Base-by-base conservation (phyloP, 2,113 vertebrate genomes). In the Columbina picui region DNA sequence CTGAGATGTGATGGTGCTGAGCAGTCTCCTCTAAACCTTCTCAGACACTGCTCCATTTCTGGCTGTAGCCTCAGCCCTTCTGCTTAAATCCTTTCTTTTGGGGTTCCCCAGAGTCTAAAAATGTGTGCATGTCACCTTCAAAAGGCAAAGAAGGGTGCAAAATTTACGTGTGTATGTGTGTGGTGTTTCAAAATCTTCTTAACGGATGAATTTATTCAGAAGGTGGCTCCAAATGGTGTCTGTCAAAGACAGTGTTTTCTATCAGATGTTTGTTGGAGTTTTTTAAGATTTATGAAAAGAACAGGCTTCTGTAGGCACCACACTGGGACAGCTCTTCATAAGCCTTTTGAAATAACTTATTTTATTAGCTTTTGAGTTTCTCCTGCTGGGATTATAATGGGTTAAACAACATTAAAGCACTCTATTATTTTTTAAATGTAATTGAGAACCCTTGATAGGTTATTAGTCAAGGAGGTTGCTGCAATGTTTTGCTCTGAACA, bases 381-480 rank as follows among this genome's bases (percentile, higher is more conserved):
- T 90, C 79, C 68, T 88, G 79, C 85, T 90, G 86, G 67, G 63
- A 73, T 92, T 67, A 11, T 80, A 80, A 59, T 80, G 70, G 86
- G 79, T 90, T 94, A 97, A 93, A 84, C 38, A 61, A 65, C 57
- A 79, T 79, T 52, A 61, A 87, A 93, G 3, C 38, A 41, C n/a
- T 71, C 6, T 41, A 25, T 56, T 17, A 29, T 52, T 84, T 71
- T 39, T n/a, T 30, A 6, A 63, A 34, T 64, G 15, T 53, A 87
- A 73, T 60, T 85, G 71, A 92, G 57, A 83, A 36, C 36, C 6
- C 23, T 55, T 74, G 78, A 38, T 27, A 68, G 34, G 29, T 0
- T 2, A 79, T 89, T 59, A 91, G 34, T 79, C 75, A 56, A 80
- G 87, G n/a, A 52, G 34, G 43, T 52, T 82, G 38, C 47, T 84